Base-by-base conservation (phyloP, 2,113 vertebrate species). In the Gallinago undulata region DNA sequence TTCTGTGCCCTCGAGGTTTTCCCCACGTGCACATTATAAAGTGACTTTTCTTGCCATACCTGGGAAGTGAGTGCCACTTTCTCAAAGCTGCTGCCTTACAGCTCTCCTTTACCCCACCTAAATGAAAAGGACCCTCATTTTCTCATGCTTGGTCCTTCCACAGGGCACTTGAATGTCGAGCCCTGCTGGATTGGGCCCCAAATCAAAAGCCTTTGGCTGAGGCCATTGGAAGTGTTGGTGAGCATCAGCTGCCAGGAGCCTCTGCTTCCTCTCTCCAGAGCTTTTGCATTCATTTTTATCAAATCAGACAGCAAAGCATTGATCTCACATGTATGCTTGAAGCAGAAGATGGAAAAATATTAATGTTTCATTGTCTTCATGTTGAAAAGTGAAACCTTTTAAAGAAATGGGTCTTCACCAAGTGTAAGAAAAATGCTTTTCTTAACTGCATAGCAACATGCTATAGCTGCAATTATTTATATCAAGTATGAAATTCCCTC, bases 371-470 rank as follows among this genome's bases (percentile, higher is more conserved):
- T 79, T 93, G 76, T 92, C 73, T 90, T 93, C 33, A 2, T n/a
- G 67, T 85, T 92, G 84, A 60, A 76, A 92, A 90, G 76, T 57
- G n/a, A 81, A 94, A 76, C 66, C 82, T 89, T 93, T 93, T 96
- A 84, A 95, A 97, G 85, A 94, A 93, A 90, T 60, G 62, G 57
- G 60, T 80, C 84, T 84, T 93, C 81, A 92, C 57, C 72, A 84
- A 76, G 70, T 59, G 48, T 55, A 84, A 72, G 67, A 90, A 83
- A 81, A 74, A 67, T 83, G 66, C 92, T 96, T 92, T 93, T 82
- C 87, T 76, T 94, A 86, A 64, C 93, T 94, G 93, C 93, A 92
- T 95, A 97, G 92, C 94, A 97, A 94, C 90, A 94, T 96, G 92
- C 89, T 86, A 39, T 83, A 92, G 93, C 87, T 88, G 84, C 86